These are phyloP conservation scores for Camelus dromedarius DNA, from an alignment of 2,113 vertebrate genomes.

Conservation along the genomic window DNA sequence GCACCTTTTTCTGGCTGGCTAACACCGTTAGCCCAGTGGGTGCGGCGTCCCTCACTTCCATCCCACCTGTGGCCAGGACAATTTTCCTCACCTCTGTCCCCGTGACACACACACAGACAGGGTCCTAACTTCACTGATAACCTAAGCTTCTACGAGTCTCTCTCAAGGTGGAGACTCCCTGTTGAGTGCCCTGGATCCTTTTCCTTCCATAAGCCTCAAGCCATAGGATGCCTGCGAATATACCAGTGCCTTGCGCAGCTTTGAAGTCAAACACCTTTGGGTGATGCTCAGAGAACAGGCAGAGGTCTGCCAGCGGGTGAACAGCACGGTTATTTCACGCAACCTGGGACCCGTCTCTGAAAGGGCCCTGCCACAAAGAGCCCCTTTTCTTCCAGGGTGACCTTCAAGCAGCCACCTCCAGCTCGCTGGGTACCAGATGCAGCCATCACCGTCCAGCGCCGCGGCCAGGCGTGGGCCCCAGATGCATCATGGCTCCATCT, in stretches of 20 bases:
- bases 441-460: not conserved
- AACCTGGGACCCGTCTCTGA: not conserved
- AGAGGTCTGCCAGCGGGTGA: not conserved
- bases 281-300: not conserved
- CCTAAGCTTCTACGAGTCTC: not conserved
- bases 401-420: not conserved
- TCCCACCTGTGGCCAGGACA: not conserved
- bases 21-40: not conserved
- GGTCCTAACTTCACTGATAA: not conserved
- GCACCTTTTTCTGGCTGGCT: not conserved
- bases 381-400: not conserved
- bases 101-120: not conserved
- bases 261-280: not conserved
- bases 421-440: not conserved
- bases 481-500: constrained; percentile 11
- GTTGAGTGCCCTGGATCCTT: not conserved
- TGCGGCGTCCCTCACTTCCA: not conserved
- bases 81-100: not conserved
- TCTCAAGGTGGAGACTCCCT: not conserved
- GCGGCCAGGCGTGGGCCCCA: not conserved
- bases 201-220: not conserved
- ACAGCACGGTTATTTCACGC: not conserved
- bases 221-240: not conserved
- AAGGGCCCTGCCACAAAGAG: not conserved
- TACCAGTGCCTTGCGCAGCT: not conserved